Percentiles rank a stretch among this genome's conserved stretches.
Conservation (phyloP, 2,888 invertebrate genomes). For the Drosophila mulleri region DNA sequence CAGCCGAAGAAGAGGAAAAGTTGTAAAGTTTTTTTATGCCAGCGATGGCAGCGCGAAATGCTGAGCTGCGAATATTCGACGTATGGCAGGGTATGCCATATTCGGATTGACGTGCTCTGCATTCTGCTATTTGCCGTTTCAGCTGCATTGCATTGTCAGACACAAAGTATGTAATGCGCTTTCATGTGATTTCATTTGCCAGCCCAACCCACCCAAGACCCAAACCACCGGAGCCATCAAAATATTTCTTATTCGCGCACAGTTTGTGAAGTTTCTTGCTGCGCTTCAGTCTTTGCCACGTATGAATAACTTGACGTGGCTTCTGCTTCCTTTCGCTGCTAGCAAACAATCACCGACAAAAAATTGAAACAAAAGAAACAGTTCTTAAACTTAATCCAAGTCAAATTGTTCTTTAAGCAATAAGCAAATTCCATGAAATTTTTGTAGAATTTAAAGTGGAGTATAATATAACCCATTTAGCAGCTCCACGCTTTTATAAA, state of each 20-base stretch:
- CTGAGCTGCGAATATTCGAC: not conserved
- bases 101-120: conserved; percentile 34
- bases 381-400: not conserved
- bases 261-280: conserved; percentile 36
- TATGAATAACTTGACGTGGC: conserved; percentile 60
- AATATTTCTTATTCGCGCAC: conserved; percentile 15
- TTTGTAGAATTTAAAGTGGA: no score
- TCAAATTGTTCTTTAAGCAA: not conserved
- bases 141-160: conserved; percentile 47
- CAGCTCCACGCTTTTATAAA: not conserved
- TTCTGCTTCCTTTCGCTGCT: conserved; percentile 5
- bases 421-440: not conserved
- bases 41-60: conserved; percentile 10
- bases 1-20: conserved; percentile 39
- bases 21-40: conserved; percentile 58
- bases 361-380: not conserved
- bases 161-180: conserved; percentile 67
- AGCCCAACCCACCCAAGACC: not conserved
- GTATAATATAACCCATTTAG: not conserved
- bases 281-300: conserved; percentile 45
- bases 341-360: not conserved
- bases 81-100: conserved; percentile 34
- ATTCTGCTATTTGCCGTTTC: conserved; percentile 12
- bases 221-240: conserved; percentile 4
- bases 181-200: conserved; percentile 63